Conservation (phyloP, 2,113 vertebrate genomes). For the Platycercus adscitus region DNA sequence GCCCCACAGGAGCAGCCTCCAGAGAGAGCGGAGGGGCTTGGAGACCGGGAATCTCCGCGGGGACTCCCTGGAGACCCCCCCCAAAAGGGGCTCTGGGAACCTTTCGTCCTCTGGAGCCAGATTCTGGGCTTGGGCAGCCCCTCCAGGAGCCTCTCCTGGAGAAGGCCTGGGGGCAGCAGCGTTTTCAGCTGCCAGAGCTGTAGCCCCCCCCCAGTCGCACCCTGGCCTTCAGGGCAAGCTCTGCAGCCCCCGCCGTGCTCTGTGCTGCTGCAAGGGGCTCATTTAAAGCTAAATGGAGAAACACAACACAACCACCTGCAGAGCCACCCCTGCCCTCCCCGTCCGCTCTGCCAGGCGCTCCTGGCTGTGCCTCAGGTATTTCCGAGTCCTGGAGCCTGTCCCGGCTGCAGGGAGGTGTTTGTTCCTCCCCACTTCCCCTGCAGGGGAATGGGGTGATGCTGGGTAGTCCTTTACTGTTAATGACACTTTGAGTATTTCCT, state of each 20-base stretch:
- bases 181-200: background rate
- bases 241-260: background rate
- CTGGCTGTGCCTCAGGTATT: background rate
- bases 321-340: background rate
- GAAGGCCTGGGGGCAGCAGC: too few species aligned
- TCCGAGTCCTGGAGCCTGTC: background rate
- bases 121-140: background rate
- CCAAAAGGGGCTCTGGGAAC: background rate
- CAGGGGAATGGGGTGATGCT: background rate
- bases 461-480: background rate
- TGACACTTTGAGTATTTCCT: constrained; percentile 74
- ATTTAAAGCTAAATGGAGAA: background rate
- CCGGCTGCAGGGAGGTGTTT: background rate
- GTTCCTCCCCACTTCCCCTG: background rate
- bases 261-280: rapidly evolving
- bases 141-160: too few species aligned
- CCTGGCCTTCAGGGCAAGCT: background rate
- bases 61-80: background rate
- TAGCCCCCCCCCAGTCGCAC: background rate
- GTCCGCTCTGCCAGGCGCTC: background rate
- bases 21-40: background rate
- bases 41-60: background rate
- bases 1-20: background rate
- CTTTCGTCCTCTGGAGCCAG: background rate
- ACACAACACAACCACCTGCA: rapidly evolving